phyloP scores from a whole-genome alignment of 1,140 invertebrate genomes.

The Teleogryllus occipitalis region DNA sequence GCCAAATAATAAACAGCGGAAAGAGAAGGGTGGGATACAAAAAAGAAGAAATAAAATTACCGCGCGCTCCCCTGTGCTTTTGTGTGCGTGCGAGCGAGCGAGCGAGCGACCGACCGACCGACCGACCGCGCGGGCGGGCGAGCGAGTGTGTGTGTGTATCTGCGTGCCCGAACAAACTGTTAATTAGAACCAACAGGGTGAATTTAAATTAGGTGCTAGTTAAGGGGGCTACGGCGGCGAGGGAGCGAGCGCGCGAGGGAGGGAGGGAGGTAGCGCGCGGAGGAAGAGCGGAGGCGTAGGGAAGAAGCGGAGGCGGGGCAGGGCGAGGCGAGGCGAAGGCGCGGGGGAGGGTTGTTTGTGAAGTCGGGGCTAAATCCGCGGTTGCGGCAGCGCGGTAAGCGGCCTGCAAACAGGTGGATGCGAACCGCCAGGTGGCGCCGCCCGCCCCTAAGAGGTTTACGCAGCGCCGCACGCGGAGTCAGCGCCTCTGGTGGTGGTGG shows the following conservation, averaged over 20 bases:
- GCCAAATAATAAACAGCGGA: slow-evolving; percentile 4
- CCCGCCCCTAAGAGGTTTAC: not conserved
- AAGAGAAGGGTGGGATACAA: not conserved
- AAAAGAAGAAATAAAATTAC: slow-evolving; percentile 6
- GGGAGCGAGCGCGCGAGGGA: not conserved
- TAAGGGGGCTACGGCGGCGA: not conserved
- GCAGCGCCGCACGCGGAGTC: not conserved
- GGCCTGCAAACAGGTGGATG: slow-evolving; percentile 2
- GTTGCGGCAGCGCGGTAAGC: not conserved
- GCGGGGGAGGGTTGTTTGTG: not conserved
- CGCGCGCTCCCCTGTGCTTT: not conserved
- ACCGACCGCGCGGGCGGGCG: no score
- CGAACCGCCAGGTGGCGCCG: not conserved
- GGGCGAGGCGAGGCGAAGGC: no score
- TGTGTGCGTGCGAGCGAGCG: not conserved
- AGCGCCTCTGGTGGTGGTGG: not conserved
- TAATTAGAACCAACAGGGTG: slow-evolving; percentile 4
- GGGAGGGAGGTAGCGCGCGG: no score
- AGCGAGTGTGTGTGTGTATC: slow-evolving; percentile 3
- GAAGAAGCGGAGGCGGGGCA: no score
- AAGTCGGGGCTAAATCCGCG: not conserved
- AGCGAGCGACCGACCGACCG: no score
- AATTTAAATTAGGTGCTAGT: slow-evolving; percentile 5
- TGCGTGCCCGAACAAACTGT: not conserved
- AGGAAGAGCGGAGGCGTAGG: no score